Evolutionary conservation across 2,797 vertebrate genomes (phyloP).

Genomic region (Enteromius treurensis): DNA sequence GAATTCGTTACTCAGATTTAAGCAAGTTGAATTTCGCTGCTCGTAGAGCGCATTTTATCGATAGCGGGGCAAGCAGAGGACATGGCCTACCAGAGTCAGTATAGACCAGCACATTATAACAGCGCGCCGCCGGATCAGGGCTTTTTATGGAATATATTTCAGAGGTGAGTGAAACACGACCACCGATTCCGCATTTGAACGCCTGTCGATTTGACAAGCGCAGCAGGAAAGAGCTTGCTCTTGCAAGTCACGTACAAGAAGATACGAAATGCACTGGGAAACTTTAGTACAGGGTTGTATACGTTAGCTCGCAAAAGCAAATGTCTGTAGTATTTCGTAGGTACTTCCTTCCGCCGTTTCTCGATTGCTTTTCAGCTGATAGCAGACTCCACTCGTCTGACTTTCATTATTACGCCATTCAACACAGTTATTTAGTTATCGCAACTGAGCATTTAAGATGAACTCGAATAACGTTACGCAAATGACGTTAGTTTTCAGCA

Average conservation of each 20-base stretch:
- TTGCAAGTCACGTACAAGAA: slow-evolving; percentile 35
- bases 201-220: slow-evolving; percentile 42
- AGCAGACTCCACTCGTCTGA: neutral
- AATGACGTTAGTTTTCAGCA: neutral
- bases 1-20: slow-evolving; percentile 63
- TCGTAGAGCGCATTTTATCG: slow-evolving; percentile 29
- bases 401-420: slow-evolving; percentile 28
- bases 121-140: slow-evolving; percentile 77
- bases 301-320: slow-evolving; percentile 3
- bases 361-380: neutral
- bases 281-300: neutral
- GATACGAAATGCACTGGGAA: neutral
- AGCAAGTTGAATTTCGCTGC: slow-evolving; percentile 41
- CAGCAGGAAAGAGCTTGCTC: slow-evolving; percentile 23
- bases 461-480: neutral
- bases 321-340: neutral
- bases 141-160: slow-evolving; percentile 85
- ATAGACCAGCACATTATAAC: slow-evolving; percentile 70
- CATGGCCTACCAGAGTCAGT: slow-evolving; percentile 83
- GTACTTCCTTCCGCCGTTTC: neutral
- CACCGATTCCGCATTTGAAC: slow-evolving; percentile 50
- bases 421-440: neutral
- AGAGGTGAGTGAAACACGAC: slow-evolving; percentile 74
- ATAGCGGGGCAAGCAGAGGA: slow-evolving; percentile 16
- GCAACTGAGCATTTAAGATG: neutral